These are phyloP conservation scores for Trichogramma dendrolimi DNA, from an alignment of 2,888 invertebrate species.

Conservation along the genomic window DNA sequence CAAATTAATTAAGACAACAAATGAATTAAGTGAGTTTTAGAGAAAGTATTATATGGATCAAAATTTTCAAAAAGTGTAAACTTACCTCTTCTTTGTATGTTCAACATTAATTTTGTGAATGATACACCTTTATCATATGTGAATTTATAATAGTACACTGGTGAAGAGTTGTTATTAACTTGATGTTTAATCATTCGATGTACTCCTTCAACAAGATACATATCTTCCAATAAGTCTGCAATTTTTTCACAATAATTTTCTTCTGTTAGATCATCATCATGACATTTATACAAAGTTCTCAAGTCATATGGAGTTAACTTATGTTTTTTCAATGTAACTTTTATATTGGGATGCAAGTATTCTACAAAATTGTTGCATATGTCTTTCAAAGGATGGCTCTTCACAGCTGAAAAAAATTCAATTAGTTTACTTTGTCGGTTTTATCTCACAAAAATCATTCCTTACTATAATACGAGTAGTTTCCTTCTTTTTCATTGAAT, in stretches of 20 bases:
- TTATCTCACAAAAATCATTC: too few relatives aligned
- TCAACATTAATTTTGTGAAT: slow-evolving; percentile 27
- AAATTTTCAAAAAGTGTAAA: not conserved
- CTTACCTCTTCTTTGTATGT: slow-evolving; percentile 18
- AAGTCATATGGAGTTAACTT: slow-evolving; percentile 32
- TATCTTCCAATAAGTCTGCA: slow-evolving; percentile 33
- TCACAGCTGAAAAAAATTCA: slow-evolving; percentile 8
- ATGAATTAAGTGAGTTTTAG: not conserved
- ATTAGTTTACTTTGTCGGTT: not conserved
- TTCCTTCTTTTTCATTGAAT: slow-evolving; percentile 55
- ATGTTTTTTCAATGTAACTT: slow-evolving; percentile 25
- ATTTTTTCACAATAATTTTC: slow-evolving; percentile 24
- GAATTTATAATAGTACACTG: slow-evolving; percentile 42
- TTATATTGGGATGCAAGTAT: slow-evolving; percentile 31
- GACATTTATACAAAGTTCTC: slow-evolving; percentile 35
- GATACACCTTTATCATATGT: slow-evolving; percentile 35
- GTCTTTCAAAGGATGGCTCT: slow-evolving; percentile 1
- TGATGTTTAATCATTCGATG: slow-evolving; percentile 34
- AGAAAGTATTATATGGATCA: not conserved
- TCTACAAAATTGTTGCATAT: slow-evolving; percentile 5
- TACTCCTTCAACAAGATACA: slow-evolving; percentile 34
- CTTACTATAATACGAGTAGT: slow-evolving; percentile 13
- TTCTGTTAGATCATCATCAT: slow-evolving; percentile 16
- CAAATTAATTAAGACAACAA: not conserved
- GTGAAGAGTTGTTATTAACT: slow-evolving; percentile 13